Percentiles rank a stretch among this genome's conserved stretches.
phyloP scores from a whole-genome alignment of 2,888 invertebrate species.

The Chalcis sispes region DNA sequence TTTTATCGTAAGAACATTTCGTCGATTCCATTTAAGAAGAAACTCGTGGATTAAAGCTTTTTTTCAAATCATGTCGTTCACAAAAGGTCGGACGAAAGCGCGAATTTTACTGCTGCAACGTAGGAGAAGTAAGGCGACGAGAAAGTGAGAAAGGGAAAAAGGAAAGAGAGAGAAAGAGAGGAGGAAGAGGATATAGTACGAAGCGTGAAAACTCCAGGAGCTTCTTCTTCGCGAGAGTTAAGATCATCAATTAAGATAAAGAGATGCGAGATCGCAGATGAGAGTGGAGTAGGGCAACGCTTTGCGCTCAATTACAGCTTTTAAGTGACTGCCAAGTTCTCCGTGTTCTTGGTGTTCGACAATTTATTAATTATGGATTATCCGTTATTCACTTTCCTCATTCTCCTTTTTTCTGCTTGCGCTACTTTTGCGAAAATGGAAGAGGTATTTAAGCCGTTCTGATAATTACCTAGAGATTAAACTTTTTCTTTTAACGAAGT shows the following conservation, averaged over 20 bases:
- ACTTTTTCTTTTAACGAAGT: too few relatives aligned
- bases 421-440: not conserved
- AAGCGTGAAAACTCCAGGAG: not conserved
- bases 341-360: not conserved
- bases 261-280: not conserved
- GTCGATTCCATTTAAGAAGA: too few relatives aligned
- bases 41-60: too few relatives aligned
- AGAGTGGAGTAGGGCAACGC: not conserved
- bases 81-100: too few relatives aligned
- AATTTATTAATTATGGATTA: constrained; percentile 31
- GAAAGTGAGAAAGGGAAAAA: not conserved
- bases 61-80: too few relatives aligned
- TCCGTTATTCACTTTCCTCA: too few relatives aligned
- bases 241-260: constrained; percentile 43
- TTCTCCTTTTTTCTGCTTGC: not conserved
- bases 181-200: not conserved
- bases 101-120: too few relatives aligned
- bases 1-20: too few relatives aligned
- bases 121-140: not conserved
- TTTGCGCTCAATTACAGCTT: not conserved
- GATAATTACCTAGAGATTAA: too few relatives aligned
- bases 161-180: not conserved
- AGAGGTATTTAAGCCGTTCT: too few relatives aligned
- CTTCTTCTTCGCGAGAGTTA: not conserved
- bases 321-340: not conserved